Base-by-base conservation (phyloP, 2,113 vertebrate species). In the Colaptes auratus region DNA sequence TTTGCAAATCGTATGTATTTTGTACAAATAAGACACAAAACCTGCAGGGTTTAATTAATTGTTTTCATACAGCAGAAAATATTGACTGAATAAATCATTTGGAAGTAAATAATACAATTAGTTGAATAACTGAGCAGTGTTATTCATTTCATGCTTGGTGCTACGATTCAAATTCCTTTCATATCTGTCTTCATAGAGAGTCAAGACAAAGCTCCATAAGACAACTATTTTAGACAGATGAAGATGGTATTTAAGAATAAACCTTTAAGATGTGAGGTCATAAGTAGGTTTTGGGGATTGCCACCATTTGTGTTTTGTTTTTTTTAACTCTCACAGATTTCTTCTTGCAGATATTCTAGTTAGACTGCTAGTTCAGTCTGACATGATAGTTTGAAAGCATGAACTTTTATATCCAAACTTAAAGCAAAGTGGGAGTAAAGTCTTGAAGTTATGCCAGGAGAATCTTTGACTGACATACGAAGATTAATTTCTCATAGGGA, bases 371-470 rank as follows among this genome's bases (percentile, higher is more conserved):
- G 84, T 81, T 92, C 78, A 90, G 91, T 92, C 96, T 94, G 89
- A 91, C 93, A 89, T 85, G 88, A 91, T 87, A 78, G 82, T 92
- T 94, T 94, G 85, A 93, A 87, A 85, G 82, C 67, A 85, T 96
- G 91, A 96, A 95, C 91, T 95, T 92, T 75, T 60, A 44, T 87
- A 96, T 88, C 85, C 85, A 96, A 95, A 92, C 1, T 60, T 91
- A 60, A 53, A 91, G 84, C 66, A 35, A 95, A 92, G 92, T 96
- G 92, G 93, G 95, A 95, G 92, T 96, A 65, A 76, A 91, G 59
- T 90, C 91, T 89, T 94, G 95, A 93, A 96, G 83, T 81, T 71
- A 71, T 78, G 92, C 94, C 94, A 95, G 64, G 65, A 92, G 76
- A 77, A 88, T 88, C 76, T 86, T 94, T 96, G 95, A 96, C 67